Base-by-base conservation (phyloP, 2,888 invertebrate species). In the Polyommatus icarus region DNA sequence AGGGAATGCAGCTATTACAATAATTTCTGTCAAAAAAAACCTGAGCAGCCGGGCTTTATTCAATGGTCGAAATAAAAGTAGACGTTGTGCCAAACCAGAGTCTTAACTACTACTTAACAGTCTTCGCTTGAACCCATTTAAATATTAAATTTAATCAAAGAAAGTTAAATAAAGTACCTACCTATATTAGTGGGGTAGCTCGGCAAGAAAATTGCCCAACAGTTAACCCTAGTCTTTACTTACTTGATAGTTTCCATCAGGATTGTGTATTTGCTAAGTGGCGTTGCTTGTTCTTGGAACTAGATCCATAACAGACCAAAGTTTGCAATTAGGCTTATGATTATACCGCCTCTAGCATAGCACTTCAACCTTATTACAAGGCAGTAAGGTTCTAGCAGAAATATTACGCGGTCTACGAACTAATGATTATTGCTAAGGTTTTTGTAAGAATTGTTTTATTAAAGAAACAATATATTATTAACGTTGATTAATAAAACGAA, bases 261-360 rank as follows among this genome's bases (percentile, higher is more conserved):
- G 71, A 36, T 36, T 36, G 3, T 12, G 36, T 71, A 15, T 29
- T 36, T 8, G n/a, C 71, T 71, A 71, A 71, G 71, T 71, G 36
- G 32, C 36, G 71, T 36, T 71, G 36, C 18, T 36, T 71, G 71
- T 71, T 71, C 71, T 32, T n/a, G 71, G n/a, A 71, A 71, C 71
- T 71, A n/a, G 36, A 71, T 71, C 71, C 71, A 71, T 71, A 71
- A 71, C n/a, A 36, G 71, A 15, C n/a, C 8, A n/a, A n/a, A n/a
- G n/a, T 36, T n/a, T 71, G 32, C 71, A 71, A 71, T 71, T 71
- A 71, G 71, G 36, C n/a, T 71, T 71, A 71, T 71, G n/a, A 36
- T 12, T 6, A 71, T 18, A 10, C 59, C 24, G 1, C 24, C 24
- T 24, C 10, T 15, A 59, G 3, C 3, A 3, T 20, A 59, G 0